Base-by-base conservation (phyloP, 1,140 invertebrate genomes). In the Zaprionus nigranus region DNA sequence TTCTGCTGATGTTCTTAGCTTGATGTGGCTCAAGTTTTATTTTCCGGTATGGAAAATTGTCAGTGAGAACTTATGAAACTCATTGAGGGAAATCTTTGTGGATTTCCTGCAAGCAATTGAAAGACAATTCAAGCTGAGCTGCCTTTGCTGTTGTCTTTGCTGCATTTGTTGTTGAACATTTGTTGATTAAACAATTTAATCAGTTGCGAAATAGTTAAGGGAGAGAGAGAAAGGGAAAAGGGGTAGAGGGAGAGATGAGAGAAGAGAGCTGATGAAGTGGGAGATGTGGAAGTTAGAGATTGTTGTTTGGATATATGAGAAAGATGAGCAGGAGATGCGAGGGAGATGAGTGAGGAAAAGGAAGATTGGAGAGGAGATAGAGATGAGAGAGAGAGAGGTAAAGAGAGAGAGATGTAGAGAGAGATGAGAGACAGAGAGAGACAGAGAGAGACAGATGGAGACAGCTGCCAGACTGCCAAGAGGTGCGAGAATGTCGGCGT, bases 91-190 rank as follows among this genome's bases (percentile, higher is more conserved):
- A 75, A 75, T 58, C 40, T 51, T 51, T 49, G 24, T 62, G 22
- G 66, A 53, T 69, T 75, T 75, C 72, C 72, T 70, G 72, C 59
- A 63, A 75, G 40, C 49, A 24, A 17, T 20, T 38, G 12, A 38
- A 1, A 15, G 36, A 38, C 1, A 38, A 15, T 2, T n/a, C n/a
- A n/a, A n/a, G 40, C 7, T 28, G 30, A 34, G 59, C 36, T 66
- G 38, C n/a, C n/a, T n/a, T n/a, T n/a, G n/a, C 49, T 15, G 13
- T 38, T 38, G 36, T 38, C 36, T 38, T 38, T 38, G 40, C 40
- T n/a, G 40, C 40, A 46, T 46, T 17, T 46, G 28, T 34, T 74
- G 46, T 57, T 49, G n/a, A n/a, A n/a, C n/a, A n/a, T n/a, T n/a
- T n/a, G 66, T 75, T 75, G 66, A 75, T 75, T 38, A 51, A 60